phyloP scores from a whole-genome alignment of 2,888 invertebrate genomes.

The Pyrocoelia pectoralis region DNA sequence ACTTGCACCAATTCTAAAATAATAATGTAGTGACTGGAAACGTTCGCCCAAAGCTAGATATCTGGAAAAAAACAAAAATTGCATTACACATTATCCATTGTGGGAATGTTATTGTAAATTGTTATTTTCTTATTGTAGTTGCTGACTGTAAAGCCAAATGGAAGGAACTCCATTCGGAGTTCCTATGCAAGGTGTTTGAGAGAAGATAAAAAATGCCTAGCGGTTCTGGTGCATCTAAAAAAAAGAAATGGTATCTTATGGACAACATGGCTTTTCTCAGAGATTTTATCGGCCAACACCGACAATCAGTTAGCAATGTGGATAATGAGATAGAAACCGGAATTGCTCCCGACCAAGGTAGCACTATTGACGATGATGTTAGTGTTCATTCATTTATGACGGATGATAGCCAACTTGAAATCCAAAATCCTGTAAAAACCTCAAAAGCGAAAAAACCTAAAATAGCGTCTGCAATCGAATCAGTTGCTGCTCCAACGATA shows the following conservation, averaged over 20 bases:
- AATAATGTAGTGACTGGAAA: conserved; percentile 7
- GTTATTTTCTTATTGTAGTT: not conserved
- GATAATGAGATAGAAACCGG: not conserved
- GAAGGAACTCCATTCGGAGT: not conserved
- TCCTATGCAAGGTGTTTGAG: not conserved
- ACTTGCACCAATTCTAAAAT: conserved; percentile 13
- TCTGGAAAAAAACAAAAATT: conserved; percentile 16
- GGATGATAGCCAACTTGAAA: not conserved
- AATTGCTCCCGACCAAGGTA: not conserved
- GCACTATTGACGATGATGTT: not conserved
- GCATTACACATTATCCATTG: too few relatives aligned
- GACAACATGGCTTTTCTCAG: not conserved
- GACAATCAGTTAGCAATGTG: conserved; percentile 4
- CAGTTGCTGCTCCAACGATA: conserved; percentile 1
- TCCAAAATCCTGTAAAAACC: not conserved
- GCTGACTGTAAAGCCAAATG: not conserved
- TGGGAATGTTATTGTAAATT: too few relatives aligned
- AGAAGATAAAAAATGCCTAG: conserved; percentile 11
- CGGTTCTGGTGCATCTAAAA: not conserved
- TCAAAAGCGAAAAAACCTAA: conserved; percentile 5
- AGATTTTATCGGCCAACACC: conserved; percentile 12
- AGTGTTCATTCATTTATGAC: not conserved
- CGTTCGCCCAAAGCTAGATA: conserved; percentile 18
- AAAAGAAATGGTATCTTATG: not conserved
- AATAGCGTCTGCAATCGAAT: not conserved